Base-by-base conservation (phyloP, 2,797 vertebrate genomes). In the Xenentodon cancila region DNA sequence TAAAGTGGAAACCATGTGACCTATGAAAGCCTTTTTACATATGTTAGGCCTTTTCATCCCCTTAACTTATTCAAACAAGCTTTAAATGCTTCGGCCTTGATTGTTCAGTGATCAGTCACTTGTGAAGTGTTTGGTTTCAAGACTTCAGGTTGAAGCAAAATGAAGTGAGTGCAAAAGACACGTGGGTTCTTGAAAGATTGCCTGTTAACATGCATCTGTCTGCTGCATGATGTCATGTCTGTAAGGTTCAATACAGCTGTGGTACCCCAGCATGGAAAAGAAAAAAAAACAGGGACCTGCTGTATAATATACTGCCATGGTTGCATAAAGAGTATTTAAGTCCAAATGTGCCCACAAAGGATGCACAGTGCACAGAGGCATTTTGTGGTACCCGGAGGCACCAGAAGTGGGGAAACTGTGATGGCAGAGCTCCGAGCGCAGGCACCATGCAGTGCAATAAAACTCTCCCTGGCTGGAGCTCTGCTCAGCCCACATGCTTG, bases 181-280 rank as follows among this genome's bases (percentile, higher is more conserved):
- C 56, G 75, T 58, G 68, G 25, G 56, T 61, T 65, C 55, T 45
- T 61, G 55, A 19, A 55, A n/a, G 21, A 43, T 54, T 64, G 68
- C 52, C 59, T 74, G 64, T 68, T 75, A 50, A 73, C 80, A 80
- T 47, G 71, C 53, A 58, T 71, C 62, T 43, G 51, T 71, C 69
- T 66, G 69, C 30, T 1, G 22, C 57, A 74, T 87, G 78, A 88
- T 73, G 84, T 88, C 77, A 89, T 59, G 82, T 78, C 80, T 84
- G 73, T 58, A 37, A 60, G 64, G 46, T 46, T 70, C 48, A 52
- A 66, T 70, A 25, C 37, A 15, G 44, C 71, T 68, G 55, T 40
- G 43, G 63, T 71, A 49, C 50, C 17, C 44, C 37, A 30, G 30
- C 34, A 37, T 42, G 77, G 66, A 73, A 78, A 77, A 30, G 30